Conservation (phyloP, 2,888 invertebrate genomes). For the Coelopa pilipes region DNA sequence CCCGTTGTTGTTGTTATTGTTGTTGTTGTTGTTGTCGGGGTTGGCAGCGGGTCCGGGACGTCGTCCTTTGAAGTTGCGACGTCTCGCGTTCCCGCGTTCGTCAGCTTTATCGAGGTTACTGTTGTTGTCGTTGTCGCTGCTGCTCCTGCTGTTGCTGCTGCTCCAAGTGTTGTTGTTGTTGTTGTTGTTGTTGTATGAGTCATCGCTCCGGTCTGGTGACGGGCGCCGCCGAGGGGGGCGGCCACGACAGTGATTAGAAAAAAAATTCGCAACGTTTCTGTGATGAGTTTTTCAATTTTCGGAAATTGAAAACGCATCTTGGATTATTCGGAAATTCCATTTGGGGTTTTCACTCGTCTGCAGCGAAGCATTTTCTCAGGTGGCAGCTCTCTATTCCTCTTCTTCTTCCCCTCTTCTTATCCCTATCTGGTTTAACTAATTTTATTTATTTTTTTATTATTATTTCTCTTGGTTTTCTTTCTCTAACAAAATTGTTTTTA, state of each 20-base stretch:
- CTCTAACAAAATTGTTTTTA: no score
- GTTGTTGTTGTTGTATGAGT: conserved; percentile 32
- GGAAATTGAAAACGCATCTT: conserved; percentile 55
- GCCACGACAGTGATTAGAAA: conserved; percentile 50
- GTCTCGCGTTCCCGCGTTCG: conserved; percentile 24
- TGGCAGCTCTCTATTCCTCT: background rate
- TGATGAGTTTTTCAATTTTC: conserved; percentile 51
- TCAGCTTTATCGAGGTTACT: conserved; percentile 38
- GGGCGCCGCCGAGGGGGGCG: conserved; percentile 50
- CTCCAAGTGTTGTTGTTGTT: conserved; percentile 38
- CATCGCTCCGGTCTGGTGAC: conserved; percentile 45
- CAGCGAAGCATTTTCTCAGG: conserved; percentile 30
- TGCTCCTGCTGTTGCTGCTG: conserved; percentile 36
- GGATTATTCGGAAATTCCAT: conserved; percentile 47
- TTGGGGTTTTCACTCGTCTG: conserved; percentile 38
- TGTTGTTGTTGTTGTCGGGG: conserved; percentile 43
- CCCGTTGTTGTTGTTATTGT: conserved; percentile 9
- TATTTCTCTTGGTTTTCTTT: no score
- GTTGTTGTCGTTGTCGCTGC: conserved; percentile 44
- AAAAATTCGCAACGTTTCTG: conserved; percentile 53
- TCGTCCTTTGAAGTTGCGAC: conserved; percentile 10
- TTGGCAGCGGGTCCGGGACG: background rate
- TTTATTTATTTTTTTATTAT: no score
- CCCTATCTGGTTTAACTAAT: no score
- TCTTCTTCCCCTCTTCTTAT: no score